These are phyloP conservation scores for Podabrus alpinus DNA, from an alignment of 2,888 invertebrate genomes.

Conservation along the genomic window DNA sequence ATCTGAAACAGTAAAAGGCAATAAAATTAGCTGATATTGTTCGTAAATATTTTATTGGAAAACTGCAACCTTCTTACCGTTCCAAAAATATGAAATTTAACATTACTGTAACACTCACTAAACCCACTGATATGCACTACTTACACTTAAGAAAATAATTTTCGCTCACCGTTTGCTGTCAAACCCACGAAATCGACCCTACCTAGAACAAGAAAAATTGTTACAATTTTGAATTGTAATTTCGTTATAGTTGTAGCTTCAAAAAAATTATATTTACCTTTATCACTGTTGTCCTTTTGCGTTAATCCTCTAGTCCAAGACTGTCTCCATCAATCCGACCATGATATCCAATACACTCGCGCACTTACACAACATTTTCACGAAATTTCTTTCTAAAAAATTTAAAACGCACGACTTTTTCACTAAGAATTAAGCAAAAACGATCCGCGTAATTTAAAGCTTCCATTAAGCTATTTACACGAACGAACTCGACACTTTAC, in stretches of 20 bases:
- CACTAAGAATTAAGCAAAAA: neutral
- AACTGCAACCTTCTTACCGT: neutral
- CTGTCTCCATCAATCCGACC: neutral
- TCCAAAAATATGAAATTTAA: neutral
- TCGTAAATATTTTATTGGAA: no score
- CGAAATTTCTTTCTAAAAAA: no score
- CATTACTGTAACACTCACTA: neutral
- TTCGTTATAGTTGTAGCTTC: no score
- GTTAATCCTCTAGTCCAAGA: no score
- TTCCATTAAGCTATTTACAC: no score
- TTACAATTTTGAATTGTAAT: neutral
- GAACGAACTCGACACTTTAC: no score
- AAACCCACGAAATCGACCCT: neutral
- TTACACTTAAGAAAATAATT: neutral
- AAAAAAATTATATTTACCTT: neutral
- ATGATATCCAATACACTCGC: neutral
- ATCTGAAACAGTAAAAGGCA: neutral
- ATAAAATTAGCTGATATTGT: neutral
- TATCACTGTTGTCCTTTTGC: neutral
- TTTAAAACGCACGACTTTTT: neutral
- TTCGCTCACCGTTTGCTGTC: neutral
- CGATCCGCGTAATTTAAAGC: neutral
- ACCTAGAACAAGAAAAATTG: neutral
- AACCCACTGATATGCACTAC: neutral
- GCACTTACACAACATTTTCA: neutral